Conservation (phyloP, 1,140 invertebrate genomes). For the Drosophila parvula region DNA sequence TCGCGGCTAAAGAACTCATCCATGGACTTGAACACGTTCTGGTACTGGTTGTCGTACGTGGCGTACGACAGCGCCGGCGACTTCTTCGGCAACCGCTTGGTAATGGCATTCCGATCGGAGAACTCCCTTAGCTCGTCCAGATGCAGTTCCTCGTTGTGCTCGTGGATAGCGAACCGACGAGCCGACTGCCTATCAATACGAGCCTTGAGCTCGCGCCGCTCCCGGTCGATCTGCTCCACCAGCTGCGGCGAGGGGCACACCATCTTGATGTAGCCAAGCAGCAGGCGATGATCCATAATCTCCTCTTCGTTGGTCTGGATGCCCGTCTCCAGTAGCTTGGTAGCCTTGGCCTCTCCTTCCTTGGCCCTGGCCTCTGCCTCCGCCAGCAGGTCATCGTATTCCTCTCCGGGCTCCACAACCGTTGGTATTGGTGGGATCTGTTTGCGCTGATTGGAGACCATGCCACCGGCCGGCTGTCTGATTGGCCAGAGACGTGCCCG, state of each 20-base stretch:
- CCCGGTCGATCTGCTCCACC: constrained; percentile 46
- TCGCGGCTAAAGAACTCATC: constrained; percentile 70
- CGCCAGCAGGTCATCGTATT: neutral
- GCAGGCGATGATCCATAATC: constrained; percentile 61
- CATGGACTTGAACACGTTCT: constrained; percentile 70
- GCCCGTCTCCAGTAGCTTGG: constrained; percentile 34
- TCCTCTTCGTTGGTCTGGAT: constrained; percentile 76
- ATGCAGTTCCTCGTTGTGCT: constrained; percentile 64
- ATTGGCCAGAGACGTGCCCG: constrained; percentile 28
- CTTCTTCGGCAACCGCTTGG: constrained; percentile 58
- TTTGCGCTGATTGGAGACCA: constrained; percentile 3
- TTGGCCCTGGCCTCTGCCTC: neutral
- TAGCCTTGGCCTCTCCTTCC: neutral
- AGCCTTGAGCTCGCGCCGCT: constrained; percentile 27
- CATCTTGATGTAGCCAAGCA: constrained; percentile 61
- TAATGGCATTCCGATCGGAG: constrained; percentile 60
- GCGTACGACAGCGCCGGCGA: constrained; percentile 14
- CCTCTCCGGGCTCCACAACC: neutral
- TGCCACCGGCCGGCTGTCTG: constrained; percentile 18
- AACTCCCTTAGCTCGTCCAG: constrained; percentile 72
- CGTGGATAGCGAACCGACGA: constrained; percentile 62
- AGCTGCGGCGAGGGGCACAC: constrained; percentile 52
- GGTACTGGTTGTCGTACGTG: constrained; percentile 39
- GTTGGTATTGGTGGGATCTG: neutral
- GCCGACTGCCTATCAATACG: constrained; percentile 23